Conservation (phyloP, 2,797 vertebrate genomes). For the Chrysocyon brachyurus region DNA sequence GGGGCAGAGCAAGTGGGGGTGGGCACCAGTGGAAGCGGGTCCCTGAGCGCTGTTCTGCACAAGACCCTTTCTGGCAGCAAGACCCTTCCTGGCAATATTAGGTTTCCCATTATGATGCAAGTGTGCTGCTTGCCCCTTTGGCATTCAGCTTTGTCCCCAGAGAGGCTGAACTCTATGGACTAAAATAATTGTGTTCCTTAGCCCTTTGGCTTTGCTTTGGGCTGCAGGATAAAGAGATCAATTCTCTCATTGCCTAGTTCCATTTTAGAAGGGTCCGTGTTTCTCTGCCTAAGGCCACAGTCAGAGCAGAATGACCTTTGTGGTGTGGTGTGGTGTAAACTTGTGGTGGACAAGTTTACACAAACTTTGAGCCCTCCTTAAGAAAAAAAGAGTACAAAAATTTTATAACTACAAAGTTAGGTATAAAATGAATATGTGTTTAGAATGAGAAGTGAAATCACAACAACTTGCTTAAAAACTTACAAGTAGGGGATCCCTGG, state of each 20-base stretch:
- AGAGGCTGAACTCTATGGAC: background rate
- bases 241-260: background rate
- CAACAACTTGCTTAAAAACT: background rate
- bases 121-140: background rate
- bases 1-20: background rate
- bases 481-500: no score
- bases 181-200: background rate
- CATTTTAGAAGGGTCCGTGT: background rate
- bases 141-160: background rate
- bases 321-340: no score
- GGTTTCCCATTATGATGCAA: background rate
- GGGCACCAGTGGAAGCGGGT: no score
- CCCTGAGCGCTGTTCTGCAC: background rate
- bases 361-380: background rate
- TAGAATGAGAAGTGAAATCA: background rate
- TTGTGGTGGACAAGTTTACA: background rate
- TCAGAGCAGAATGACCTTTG: background rate
- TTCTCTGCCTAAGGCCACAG: background rate
- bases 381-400: background rate
- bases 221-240: background rate
- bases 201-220: background rate
- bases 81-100: rapidly evolving
- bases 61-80: background rate
- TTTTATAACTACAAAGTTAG: background rate
- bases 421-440: background rate